phyloP scores from a whole-genome alignment of 2,797 vertebrate genomes.

The Anguilla obscura region DNA sequence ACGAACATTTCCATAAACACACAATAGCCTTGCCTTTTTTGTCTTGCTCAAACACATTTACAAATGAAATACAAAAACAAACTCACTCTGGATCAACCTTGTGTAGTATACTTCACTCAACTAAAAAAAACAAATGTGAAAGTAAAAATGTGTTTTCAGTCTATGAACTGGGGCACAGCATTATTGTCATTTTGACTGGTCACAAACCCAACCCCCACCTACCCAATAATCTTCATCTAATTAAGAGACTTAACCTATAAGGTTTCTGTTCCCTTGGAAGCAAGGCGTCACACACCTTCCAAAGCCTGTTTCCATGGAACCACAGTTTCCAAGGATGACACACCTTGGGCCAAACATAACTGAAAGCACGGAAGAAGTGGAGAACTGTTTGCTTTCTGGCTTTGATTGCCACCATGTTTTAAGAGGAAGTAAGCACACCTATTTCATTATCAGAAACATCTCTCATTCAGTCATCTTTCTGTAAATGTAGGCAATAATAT shows the following conservation, averaged over 20 bases:
- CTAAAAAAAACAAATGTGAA: not conserved
- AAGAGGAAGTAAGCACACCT: not conserved
- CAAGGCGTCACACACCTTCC: slow-evolving; percentile 23
- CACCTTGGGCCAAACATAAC: not conserved
- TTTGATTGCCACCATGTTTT: not conserved
- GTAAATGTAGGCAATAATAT: not conserved
- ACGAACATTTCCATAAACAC: not conserved
- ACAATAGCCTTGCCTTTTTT: not conserved
- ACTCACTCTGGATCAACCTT: not conserved
- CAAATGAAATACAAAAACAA: not conserved
- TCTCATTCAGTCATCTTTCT: not conserved
- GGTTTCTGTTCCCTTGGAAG: slow-evolving; percentile 35
- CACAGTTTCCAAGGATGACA: slow-evolving; percentile 33
- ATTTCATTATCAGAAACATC: not conserved
- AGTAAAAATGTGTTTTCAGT: not conserved
- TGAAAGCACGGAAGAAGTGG: not conserved
- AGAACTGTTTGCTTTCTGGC: slow-evolving; percentile 4
- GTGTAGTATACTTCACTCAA: not conserved
- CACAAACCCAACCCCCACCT: not conserved
- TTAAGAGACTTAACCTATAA: slow-evolving; percentile 12
- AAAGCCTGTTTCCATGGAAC: slow-evolving; percentile 42
- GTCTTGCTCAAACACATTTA: not conserved
- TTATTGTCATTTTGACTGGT: not conserved
- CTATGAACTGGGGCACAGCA: not conserved
- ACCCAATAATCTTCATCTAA: not conserved